Percentiles rank a stretch among this genome's conserved stretches.
Conservation (phyloP, 2,888 invertebrate species). For the Taphrorychus bicolor region DNA sequence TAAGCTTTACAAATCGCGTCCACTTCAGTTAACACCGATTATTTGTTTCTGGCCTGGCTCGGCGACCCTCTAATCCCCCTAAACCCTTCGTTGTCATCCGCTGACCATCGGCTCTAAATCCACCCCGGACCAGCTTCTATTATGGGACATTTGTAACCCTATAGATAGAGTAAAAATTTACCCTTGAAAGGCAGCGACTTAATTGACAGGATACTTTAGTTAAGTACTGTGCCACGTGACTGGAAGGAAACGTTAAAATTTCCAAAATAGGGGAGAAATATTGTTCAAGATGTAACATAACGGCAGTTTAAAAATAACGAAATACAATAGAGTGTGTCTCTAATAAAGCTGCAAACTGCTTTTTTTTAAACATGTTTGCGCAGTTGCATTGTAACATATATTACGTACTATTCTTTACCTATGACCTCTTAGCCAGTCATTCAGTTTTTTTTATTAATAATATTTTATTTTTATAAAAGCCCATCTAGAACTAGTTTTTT, state of each 20-base stretch:
- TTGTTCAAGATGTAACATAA: no score
- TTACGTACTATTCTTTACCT: no score
- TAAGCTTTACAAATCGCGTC: background rate
- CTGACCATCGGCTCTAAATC: slow-evolving; percentile 21
- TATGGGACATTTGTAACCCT: slow-evolving; percentile 35
- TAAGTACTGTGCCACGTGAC: slow-evolving; percentile 30
- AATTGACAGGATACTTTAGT: slow-evolving; percentile 35
- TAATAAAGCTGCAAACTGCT: no score
- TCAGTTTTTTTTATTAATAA: no score
- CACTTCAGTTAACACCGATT: background rate
- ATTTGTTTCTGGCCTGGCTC: no score
- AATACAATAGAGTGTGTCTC: no score
- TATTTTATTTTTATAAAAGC: no score
- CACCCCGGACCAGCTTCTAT: slow-evolving; percentile 35
- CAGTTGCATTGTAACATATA: no score
- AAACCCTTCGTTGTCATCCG: slow-evolving; percentile 32
- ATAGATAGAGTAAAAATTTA: slow-evolving; percentile 21
- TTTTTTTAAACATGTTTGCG: no score
- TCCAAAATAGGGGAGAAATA: slow-evolving; percentile 19
- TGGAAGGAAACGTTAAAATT: slow-evolving; percentile 30
- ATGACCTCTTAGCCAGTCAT: no score
- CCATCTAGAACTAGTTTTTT: no score
- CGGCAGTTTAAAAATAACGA: no score
- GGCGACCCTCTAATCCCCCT: slow-evolving; percentile 15
- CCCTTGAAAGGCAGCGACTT: slow-evolving; percentile 15